Evolutionary conservation across 2,888 invertebrate species (phyloP).

Genomic region (Keiferia lycopersicella): DNA sequence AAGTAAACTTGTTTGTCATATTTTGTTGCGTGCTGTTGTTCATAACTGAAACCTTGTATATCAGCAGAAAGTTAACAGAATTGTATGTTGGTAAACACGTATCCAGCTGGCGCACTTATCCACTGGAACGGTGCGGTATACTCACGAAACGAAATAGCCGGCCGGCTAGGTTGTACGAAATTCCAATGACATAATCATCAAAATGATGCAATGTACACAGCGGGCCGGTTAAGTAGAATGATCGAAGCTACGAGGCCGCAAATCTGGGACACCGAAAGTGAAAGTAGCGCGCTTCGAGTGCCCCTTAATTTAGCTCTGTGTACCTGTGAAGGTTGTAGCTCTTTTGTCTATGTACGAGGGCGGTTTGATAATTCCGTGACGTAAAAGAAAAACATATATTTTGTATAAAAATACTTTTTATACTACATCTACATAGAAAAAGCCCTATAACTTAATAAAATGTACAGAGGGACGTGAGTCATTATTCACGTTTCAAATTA

Average conservation of each 20-base stretch:
- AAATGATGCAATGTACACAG: conserved; percentile 60
- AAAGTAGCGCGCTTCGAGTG: conserved; percentile 59
- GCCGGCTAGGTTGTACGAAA: conserved; percentile 41
- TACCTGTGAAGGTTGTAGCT: not conserved
- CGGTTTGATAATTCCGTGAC: too few relatives aligned
- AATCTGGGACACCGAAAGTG: conserved; percentile 68
- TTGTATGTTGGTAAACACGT: conserved; percentile 3
- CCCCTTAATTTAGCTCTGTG: conserved; percentile 17
- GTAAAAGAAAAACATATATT: too few relatives aligned
- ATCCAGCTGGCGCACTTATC: conserved; percentile 19
- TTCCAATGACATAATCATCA: conserved; percentile 67
- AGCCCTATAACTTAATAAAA: too few relatives aligned
- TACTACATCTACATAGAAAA: too few relatives aligned
- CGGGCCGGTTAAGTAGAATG: conserved; percentile 44
- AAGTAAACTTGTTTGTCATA: too few relatives aligned
- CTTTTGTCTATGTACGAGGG: too few relatives aligned
- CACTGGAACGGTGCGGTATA: not conserved
- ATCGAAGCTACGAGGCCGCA: conserved; percentile 43
- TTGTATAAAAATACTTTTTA: too few relatives aligned
- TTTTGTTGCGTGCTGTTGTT: too few relatives aligned
- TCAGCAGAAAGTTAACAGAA: not conserved
- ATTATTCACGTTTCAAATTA: too few relatives aligned
- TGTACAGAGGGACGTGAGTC: too few relatives aligned
- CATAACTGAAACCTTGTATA: too few relatives aligned
- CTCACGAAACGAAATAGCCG: conserved; percentile 40